Conservation (phyloP, 2,113 vertebrate genomes). For the Scartelaos histophorus region DNA sequence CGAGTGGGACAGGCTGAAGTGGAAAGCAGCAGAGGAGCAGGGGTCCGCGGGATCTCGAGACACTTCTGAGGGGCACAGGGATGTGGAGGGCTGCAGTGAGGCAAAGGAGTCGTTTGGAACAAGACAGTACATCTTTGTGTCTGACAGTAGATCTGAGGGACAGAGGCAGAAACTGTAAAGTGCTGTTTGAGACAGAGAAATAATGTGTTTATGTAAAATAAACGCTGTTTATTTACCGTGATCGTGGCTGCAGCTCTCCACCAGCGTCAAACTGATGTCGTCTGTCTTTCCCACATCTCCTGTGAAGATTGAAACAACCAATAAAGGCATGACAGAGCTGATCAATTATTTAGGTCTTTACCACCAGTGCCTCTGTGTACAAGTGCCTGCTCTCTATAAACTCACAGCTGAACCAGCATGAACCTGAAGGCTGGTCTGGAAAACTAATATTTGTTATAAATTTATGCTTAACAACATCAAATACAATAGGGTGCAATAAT, state of each 20-base stretch:
- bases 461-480: background rate
- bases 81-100: constrained; percentile 94
- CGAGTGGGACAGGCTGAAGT: constrained; percentile 85
- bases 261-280: constrained; percentile 94
- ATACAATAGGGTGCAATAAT: background rate
- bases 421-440: background rate
- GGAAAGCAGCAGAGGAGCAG: constrained; percentile 83
- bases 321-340: constrained; percentile 32
- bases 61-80: constrained; percentile 88
- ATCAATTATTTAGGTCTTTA: constrained; percentile 53
- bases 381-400: constrained; percentile 2
- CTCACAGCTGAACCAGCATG: background rate
- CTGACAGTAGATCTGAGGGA: constrained; percentile 85
- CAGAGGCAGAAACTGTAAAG: background rate
- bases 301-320: constrained; percentile 55
- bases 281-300: constrained; percentile 92
- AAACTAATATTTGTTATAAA: background rate
- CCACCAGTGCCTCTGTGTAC: constrained; percentile 2
- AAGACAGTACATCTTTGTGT: constrained; percentile 94
- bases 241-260: constrained; percentile 94
- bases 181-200: background rate
- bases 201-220: background rate
- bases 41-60: constrained; percentile 81
- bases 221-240: constrained; percentile 81
- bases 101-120: constrained; percentile 96